Evolutionary conservation across 2,113 vertebrate species (phyloP).

Genomic region (Cyanoderma ruficeps): DNA sequence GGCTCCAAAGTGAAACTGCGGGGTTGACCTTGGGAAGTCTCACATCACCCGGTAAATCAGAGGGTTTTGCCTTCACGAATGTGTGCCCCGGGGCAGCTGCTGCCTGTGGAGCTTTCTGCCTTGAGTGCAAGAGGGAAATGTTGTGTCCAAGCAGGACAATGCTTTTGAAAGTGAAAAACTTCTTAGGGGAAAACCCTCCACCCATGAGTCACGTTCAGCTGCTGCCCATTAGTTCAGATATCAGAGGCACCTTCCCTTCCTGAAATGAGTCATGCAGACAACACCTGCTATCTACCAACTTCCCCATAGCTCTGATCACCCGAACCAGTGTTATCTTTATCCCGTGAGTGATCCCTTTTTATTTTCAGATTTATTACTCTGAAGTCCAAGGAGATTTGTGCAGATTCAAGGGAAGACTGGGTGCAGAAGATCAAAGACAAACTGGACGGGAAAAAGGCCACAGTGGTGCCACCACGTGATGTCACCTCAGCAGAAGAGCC

Average conservation of each 20-base stretch:
- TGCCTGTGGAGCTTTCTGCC: not conserved
- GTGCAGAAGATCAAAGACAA: not conserved
- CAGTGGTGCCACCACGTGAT: fast-evolving
- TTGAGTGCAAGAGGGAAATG: not conserved
- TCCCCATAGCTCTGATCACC: not conserved
- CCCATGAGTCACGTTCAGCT: not conserved
- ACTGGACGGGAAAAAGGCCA: not conserved
- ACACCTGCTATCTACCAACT: fast-evolving
- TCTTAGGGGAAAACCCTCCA: not conserved
- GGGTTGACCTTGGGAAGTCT: not conserved
- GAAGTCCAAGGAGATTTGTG: not conserved
- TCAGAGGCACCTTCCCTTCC: not conserved
- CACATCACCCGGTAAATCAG: not conserved
- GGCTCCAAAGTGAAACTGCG: not conserved
- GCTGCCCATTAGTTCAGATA: not conserved
- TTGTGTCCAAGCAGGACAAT: not conserved
- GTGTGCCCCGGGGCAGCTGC: not conserved
- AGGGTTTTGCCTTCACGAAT: fast-evolving
- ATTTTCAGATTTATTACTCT: conserved; percentile 4
- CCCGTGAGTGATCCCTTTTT: not conserved
- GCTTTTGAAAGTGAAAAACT: not conserved
- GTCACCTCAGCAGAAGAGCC: not conserved
- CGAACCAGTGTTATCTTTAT: not conserved
- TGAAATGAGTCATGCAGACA: not conserved
- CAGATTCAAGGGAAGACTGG: not conserved